A percentile compares a stretch with the other conserved stretches of the same genome.
These are phyloP conservation scores for Hipposideros larvatus DNA, from an alignment of 2,797 vertebrate species.

Conservation along the genomic window DNA sequence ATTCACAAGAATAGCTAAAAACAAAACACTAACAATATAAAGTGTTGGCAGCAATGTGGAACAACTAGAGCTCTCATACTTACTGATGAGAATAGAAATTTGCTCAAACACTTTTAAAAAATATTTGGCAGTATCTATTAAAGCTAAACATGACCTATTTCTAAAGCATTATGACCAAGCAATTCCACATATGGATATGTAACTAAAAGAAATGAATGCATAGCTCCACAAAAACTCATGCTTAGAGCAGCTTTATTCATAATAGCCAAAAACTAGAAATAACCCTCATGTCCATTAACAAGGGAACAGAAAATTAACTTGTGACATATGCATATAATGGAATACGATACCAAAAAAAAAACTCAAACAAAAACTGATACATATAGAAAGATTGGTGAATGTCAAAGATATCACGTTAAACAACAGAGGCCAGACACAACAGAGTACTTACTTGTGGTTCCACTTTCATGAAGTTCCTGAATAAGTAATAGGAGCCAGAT, in stretches of 20 bases:
- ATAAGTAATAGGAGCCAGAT: background rate
- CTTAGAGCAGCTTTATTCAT: background rate
- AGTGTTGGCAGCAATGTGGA: background rate
- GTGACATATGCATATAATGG: background rate
- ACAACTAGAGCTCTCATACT: background rate
- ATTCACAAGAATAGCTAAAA: background rate
- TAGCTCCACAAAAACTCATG: background rate
- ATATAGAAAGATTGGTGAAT: background rate
- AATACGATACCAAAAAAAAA: background rate
- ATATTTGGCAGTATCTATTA: background rate
- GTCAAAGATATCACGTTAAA: background rate
- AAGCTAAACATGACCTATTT: background rate
- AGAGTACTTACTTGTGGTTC: background rate
- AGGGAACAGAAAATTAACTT: slow-evolving; percentile 13
- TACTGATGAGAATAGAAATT: background rate
- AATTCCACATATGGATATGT: background rate
- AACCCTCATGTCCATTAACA: background rate
- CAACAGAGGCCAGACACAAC: background rate
- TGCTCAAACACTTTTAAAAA: background rate
- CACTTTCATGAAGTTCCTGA: background rate
- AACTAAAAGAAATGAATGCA: background rate
- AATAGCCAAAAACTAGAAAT: background rate
- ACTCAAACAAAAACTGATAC: background rate
- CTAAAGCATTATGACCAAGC: background rate
- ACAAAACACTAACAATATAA: background rate